Percentiles rank a stretch among this genome's conserved stretches.
These are phyloP conservation scores for Ophraella communa DNA, from an alignment of 2,888 invertebrate species.

Conservation along the genomic window DNA sequence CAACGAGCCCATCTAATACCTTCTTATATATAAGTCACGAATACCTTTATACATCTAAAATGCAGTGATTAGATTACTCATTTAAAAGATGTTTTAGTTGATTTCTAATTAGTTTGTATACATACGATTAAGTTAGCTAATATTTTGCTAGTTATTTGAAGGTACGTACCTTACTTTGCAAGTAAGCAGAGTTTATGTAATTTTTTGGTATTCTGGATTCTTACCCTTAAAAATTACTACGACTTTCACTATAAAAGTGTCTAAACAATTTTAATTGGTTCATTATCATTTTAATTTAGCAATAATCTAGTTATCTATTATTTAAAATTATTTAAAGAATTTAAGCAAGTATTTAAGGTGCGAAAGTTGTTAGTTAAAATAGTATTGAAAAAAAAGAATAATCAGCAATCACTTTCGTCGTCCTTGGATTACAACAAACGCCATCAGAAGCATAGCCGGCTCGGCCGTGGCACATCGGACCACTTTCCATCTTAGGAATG, in stretches of 20 bases:
- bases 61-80: not conserved
- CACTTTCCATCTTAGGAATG: conserved; percentile 41
- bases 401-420: conserved; percentile 49
- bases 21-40: conserved; percentile 1
- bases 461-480: conserved; percentile 18
- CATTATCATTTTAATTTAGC: no score
- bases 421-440: conserved; percentile 45
- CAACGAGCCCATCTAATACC: conserved; percentile 36
- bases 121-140: conserved; percentile 2
- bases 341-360: conserved; percentile 35
- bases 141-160: not conserved
- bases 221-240: no score
- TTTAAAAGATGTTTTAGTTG: not conserved
- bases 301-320: no score
- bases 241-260: no score
- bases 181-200: no score
- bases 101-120: not conserved
- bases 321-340: not conserved
- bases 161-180: no score
- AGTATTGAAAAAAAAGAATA: not conserved
- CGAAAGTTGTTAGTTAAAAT: conserved; percentile 48
- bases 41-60: not conserved
- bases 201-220: no score
- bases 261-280: no score
- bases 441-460: not conserved